Base-by-base conservation (phyloP, 2,888 invertebrate species). In the Eugnorisma glareosa region DNA sequence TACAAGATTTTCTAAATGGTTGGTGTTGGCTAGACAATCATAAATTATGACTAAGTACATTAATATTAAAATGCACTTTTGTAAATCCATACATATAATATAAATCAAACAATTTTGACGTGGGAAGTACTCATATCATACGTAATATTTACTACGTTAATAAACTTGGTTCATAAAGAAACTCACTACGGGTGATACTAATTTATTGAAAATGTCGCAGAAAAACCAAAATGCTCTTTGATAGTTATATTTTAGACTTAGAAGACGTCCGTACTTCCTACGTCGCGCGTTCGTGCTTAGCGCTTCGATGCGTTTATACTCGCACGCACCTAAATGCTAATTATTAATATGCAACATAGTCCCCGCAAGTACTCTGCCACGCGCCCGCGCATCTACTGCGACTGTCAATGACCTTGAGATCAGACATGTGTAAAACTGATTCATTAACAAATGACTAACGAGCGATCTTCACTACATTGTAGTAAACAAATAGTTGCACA, bases 371-470 rank as follows among this genome's bases (percentile, higher is more conserved):
- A 45, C 31, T 72, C 18, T 15, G 63, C 76, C 79, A 82, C 67
- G 82, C 63, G 77, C 28, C 43, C 3, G 78, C 67, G 71, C 82
- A 51, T 35, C 57, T 66, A 43, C 67, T 79, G 67, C 76, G 82
- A 48, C 40, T 3, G 67, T 13, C 43, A 21, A 24, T 35, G 64
- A 64, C 79, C 79, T 68, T 79, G 40, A 64, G n/a, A 61, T 40
- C 10, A 21, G 54, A 57, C 79, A 82, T 82, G 82, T 76, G 79
- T 48, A 67, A n/a, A 40, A 64, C 76, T 82, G 77, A 79, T 76
- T 82, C 79, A 79, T 82, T 63, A 40, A 40, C 28, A n/a, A 78
- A 59, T 81, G 57, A 78, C 75, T 63, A 75, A 75, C 40, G 10
- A 73, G 61, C 31, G 18, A 24, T 57, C 54, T 48, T 57, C n/a